A percentile compares a stretch with the other conserved stretches of the same genome.
phyloP scores from a whole-genome alignment of 2,888 invertebrate species.

The Amphipyra berbera region DNA sequence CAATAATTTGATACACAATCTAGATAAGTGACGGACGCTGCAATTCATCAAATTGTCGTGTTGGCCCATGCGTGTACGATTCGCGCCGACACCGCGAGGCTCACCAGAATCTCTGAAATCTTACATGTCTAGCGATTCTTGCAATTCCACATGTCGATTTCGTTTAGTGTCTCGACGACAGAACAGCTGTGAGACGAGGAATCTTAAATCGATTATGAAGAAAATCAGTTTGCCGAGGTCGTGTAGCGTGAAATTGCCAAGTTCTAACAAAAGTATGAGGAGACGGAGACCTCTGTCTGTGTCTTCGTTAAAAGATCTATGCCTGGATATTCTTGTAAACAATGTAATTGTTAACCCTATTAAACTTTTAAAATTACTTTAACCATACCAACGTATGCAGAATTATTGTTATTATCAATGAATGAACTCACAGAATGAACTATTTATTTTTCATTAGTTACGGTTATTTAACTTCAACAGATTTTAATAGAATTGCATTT shows the following conservation, averaged over 20 bases:
- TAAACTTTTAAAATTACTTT: background rate
- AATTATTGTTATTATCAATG: constrained; percentile 7
- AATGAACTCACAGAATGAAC: constrained; percentile 20
- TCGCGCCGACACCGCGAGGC: constrained; percentile 78
- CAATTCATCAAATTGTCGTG: constrained; percentile 30
- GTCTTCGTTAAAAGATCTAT: constrained; percentile 85
- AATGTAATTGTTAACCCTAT: constrained; percentile 80
- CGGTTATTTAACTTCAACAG: constrained; percentile 30
- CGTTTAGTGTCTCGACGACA: constrained; percentile 61
- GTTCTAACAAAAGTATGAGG: constrained; percentile 58
- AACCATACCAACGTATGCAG: background rate
- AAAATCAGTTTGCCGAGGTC: constrained; percentile 51
- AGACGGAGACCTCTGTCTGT: constrained; percentile 82
- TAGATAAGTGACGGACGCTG: constrained; percentile 40
- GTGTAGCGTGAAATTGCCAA: constrained; percentile 56
- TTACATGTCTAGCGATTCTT: constrained; percentile 47
- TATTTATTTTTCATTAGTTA: constrained; percentile 31
- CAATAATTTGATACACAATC: constrained; percentile 33
- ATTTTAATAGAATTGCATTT: constrained; percentile 22
- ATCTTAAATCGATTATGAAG: constrained; percentile 50
- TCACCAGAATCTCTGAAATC: constrained; percentile 68
- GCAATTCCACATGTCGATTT: constrained; percentile 58
- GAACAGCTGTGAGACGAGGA: constrained; percentile 50
- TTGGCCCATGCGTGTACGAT: constrained; percentile 78
- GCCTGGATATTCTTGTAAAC: constrained; percentile 88